Conservation (phyloP, 2,888 invertebrate genomes). For the Corbicula japonica region DNA sequence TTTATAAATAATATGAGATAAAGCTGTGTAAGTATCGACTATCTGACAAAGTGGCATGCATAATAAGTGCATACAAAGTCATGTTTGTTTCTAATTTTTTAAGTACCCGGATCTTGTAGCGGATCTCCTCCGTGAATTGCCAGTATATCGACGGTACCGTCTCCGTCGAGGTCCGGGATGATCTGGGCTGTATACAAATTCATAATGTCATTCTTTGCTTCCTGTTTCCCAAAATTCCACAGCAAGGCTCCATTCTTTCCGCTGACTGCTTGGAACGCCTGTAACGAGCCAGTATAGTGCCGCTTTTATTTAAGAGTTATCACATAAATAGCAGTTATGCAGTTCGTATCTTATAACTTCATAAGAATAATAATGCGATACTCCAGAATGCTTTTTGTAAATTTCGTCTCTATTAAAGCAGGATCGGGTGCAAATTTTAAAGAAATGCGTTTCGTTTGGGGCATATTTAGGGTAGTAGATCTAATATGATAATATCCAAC, state of each 20-base stretch:
- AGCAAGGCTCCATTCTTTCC: conserved; percentile 90
- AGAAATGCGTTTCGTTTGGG: too few relatives aligned
- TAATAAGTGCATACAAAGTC: too few relatives aligned
- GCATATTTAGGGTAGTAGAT: too few relatives aligned
- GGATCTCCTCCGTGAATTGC: conserved; percentile 90
- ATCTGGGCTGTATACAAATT: conserved; percentile 90
- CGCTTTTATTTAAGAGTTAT: neutral
- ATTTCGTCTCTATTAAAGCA: too few relatives aligned
- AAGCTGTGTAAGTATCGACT: too few relatives aligned
- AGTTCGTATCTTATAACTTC: neutral
- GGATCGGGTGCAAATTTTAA: too few relatives aligned
- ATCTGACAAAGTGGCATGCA: too few relatives aligned
- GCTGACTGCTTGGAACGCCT: conserved; percentile 89
- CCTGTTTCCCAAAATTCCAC: conserved; percentile 89
- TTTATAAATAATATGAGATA: too few relatives aligned
- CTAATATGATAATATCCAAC: too few relatives aligned
- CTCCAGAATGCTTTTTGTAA: too few relatives aligned
- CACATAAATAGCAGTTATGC: neutral
- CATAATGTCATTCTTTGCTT: conserved; percentile 88
- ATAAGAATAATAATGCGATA: too few relatives aligned
- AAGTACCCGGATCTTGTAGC: conserved; percentile 86
- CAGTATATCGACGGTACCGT: conserved; percentile 91
- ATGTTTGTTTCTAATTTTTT: too few relatives aligned
- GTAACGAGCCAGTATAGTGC: conserved; percentile 3
- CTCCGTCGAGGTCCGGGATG: conserved; percentile 90